Evolutionary conservation across 2,797 vertebrate genomes (phyloP).

Genomic region (Atherinosoma microstoma): DNA sequence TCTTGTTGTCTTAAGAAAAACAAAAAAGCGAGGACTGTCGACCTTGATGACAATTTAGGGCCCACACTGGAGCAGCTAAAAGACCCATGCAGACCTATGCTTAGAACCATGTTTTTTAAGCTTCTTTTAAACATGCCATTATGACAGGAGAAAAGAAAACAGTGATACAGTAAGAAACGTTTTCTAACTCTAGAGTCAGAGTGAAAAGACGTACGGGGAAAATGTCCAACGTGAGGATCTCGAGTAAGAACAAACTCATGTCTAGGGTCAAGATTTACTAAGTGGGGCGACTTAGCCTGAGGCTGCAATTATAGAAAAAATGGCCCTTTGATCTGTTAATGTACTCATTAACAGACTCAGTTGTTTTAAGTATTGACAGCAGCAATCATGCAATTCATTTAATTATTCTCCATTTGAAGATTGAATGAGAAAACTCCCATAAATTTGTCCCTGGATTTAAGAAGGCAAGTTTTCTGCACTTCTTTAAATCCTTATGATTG

Average conservation of each 20-base stretch:
- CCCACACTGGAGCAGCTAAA: conserved; percentile 19
- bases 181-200: neutral
- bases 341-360: neutral
- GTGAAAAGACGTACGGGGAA: neutral
- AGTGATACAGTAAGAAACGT: neutral
- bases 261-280: neutral
- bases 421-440: too few relatives aligned
- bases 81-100: conserved; percentile 25
- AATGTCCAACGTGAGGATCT: neutral
- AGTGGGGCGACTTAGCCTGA: neutral
- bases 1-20: conserved; percentile 41
- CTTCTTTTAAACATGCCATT: neutral
- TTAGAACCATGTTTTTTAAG: too few relatives aligned
- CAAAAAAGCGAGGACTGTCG: conserved; percentile 13
- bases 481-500: too few relatives aligned
- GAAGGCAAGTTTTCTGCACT: too few relatives aligned
- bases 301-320: neutral
- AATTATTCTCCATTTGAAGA: too few relatives aligned
- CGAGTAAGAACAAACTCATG: neutral
- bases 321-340: neutral
- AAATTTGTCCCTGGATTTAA: too few relatives aligned
- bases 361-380: neutral
- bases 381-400: neutral
- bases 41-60: conserved; percentile 22
- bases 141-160: neutral